Evolutionary conservation across 1,140 invertebrate species (phyloP).

Genomic region (Halictus rubicundus): DNA sequence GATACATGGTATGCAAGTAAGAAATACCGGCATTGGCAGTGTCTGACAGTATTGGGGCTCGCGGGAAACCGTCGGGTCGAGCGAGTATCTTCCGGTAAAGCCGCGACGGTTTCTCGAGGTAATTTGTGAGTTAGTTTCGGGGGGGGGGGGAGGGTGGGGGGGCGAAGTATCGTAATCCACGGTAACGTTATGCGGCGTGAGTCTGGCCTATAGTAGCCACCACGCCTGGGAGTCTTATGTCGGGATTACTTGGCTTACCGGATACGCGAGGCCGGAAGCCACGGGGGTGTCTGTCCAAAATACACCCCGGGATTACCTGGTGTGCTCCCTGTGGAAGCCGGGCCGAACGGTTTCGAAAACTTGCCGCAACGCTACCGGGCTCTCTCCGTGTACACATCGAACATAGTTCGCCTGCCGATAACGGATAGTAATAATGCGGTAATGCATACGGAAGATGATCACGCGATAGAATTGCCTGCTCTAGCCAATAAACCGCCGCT

Average conservation of each 20-base stretch:
- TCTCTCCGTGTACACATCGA: constrained; percentile 15
- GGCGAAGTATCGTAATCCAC: constrained; percentile 73
- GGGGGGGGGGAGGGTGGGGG: too few relatives aligned
- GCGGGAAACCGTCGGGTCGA: constrained; percentile 40
- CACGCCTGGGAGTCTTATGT: constrained; percentile 71
- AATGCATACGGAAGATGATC: constrained; percentile 17
- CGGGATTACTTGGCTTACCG: constrained; percentile 74
- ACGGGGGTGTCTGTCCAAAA: constrained; percentile 64
- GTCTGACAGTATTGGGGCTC: constrained; percentile 20
- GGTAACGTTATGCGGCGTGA: constrained; percentile 70
- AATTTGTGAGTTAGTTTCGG: constrained; percentile 76
- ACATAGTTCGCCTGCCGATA: constrained; percentile 11
- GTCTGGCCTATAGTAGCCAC: constrained; percentile 47
- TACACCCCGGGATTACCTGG: constrained; percentile 62
- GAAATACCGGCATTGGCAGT: constrained; percentile 50
- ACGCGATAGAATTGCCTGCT: constrained; percentile 33
- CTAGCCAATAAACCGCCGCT: constrained; percentile 9
- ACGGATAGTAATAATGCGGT: constrained; percentile 19
- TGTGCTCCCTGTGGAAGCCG: constrained; percentile 47
- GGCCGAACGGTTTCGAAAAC: constrained; percentile 58
- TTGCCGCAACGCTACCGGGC: constrained; percentile 36
- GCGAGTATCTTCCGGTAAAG: constrained; percentile 72
- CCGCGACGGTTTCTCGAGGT: constrained; percentile 75
- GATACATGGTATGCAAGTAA: neutral
- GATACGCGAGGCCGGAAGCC: constrained; percentile 70